Evolutionary conservation across 2,888 invertebrate species (phyloP).

Genomic region (Hyposoter dolosus): DNA sequence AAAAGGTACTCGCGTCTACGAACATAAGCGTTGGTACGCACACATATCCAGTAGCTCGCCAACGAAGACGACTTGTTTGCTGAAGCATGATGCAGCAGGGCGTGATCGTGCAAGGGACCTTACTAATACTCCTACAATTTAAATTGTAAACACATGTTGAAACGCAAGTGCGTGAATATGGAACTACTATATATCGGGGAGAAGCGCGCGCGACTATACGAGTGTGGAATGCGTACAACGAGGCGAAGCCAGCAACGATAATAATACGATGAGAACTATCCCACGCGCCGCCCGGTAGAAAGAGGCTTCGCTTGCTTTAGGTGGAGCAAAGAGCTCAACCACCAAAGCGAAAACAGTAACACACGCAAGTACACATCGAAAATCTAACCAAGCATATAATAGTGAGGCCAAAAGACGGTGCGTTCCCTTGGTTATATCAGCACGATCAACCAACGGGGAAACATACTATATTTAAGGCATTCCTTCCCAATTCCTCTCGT

Average conservation of each 20-base stretch:
- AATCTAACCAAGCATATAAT: conserved; percentile 55
- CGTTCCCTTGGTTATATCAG: conserved; percentile 32
- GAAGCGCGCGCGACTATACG: conserved; percentile 36
- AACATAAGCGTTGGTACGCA: background rate
- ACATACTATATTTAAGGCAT: background rate
- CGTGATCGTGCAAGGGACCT: conserved; percentile 47
- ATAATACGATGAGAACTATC: conserved; percentile 84
- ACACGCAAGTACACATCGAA: conserved; percentile 16
- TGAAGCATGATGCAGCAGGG: conserved; percentile 32
- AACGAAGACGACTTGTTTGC: conserved; percentile 29
- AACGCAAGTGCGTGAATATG: conserved; percentile 49
- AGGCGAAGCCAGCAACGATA: conserved; percentile 70
- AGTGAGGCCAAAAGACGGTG: conserved; percentile 25
- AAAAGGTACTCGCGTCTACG: background rate
- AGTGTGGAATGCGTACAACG: conserved; percentile 72
- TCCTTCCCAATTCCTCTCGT: background rate
- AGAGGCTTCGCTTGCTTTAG: conserved; percentile 46
- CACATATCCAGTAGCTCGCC: background rate
- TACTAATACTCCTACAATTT: background rate
- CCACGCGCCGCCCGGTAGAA: conserved; percentile 76
- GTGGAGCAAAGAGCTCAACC: conserved; percentile 51
- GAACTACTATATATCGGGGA: conserved; percentile 58
- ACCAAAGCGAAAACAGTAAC: conserved; percentile 51
- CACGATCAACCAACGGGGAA: background rate
- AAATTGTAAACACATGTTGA: conserved; percentile 23